Conservation (phyloP, 2,888 invertebrate species). For the Isoperla grammatica region DNA sequence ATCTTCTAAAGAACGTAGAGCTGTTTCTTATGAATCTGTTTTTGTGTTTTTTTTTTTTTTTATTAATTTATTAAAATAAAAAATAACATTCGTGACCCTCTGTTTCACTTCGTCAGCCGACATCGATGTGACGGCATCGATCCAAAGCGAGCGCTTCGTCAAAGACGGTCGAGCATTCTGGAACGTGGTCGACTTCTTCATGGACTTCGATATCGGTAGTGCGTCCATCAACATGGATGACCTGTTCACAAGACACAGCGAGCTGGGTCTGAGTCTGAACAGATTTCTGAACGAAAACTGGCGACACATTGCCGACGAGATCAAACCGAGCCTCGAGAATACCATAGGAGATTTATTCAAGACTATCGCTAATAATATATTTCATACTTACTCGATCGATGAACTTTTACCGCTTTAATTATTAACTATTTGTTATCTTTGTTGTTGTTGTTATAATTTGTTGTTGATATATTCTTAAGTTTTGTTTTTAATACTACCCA, state of each 20-base stretch:
- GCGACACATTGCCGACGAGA: constrained; percentile 62
- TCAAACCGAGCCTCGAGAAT: constrained; percentile 64
- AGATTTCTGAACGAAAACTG: constrained; percentile 72
- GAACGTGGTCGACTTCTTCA: constrained; percentile 56
- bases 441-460: neutral
- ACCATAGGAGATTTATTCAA: constrained; percentile 53
- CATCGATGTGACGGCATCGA: constrained; percentile 56
- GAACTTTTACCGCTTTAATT: constrained; percentile 37
- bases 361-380: constrained; percentile 55
- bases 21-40: no score
- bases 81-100: neutral
- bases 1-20: no score
- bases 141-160: constrained; percentile 54
- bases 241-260: constrained; percentile 65
- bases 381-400: constrained; percentile 52
- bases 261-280: constrained; percentile 64
- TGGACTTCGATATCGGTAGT: constrained; percentile 60
- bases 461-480: neutral
- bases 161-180: constrained; percentile 50
- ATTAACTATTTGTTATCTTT: neutral
- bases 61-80: neutral
- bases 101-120: constrained; percentile 48
- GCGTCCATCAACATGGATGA: constrained; percentile 62
- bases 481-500: no score
- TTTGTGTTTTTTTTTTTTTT: no score